Evolutionary conservation across 2,113 vertebrate genomes (phyloP), one percentile per base, ranked within the genome.

Genomic region (Triplophysa siluroides): DNA sequence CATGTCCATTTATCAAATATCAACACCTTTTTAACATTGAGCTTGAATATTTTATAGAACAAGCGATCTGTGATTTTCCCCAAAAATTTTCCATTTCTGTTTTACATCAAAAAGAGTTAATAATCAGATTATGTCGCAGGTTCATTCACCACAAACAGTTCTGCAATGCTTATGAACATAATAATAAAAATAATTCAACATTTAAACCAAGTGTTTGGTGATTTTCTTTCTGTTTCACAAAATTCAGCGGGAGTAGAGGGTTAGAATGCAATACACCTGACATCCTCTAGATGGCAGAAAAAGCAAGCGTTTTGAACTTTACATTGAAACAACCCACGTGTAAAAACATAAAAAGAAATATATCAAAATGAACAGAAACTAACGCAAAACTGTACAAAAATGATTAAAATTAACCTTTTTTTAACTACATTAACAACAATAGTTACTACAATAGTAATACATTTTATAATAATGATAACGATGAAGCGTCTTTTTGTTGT

Each of bases 201-300:
- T 56, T 29, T 29, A 29, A 16, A 58, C 10, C 52, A 11, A 38
- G 19, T 58, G 9, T 71, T 54, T 52, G 47, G 68, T 54, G 68
- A 5, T 52, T 14, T 43, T 10, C 0, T 43, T 43, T 8, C 41
- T 43, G 41, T 1, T 43, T 43, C 41, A 43, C 1, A 2, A 29
- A 29, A 3, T 29, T 3, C 26, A 2, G 26, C 2, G 26, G 26
- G 26, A 29, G 2, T 29, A 29, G 3, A 29, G 33, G 33, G 33
- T 6, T 0, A 33, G 33, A 21, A 1, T 58, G n/a, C 9, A 21
- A 21, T 58, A 74, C 69, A 11, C 18, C 19, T 29, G 1, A 43
- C 8, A 4, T 7, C 62, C 79, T 50, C 50, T 26, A 75, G 79
- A 38, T 75, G 79, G 79, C 79, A 45, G 47, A 58, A 23, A 23